Base-by-base conservation (phyloP, 64 coral and sea anemone species). In the Montipora cactus region DNA sequence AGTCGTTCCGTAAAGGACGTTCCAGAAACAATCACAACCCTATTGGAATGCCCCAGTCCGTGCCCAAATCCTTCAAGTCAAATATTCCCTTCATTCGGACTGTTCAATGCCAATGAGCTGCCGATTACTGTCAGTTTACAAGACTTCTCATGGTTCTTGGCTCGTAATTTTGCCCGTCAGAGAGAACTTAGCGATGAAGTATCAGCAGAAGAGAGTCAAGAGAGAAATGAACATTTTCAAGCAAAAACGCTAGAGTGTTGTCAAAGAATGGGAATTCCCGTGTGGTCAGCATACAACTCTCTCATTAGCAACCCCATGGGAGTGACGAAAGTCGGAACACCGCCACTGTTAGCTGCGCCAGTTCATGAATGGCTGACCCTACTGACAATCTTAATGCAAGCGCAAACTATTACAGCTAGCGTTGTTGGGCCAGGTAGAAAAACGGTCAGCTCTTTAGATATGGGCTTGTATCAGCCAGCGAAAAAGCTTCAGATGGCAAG, bases 401-500 rank as follows among this genome's bases (percentile, higher is more conserved):
- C 71, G 4, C 71, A 74, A 28, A 74, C 1, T 74, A 44, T 74
- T 10, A 3, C 18, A 74, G 71, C 25, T 7, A 5, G 9, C 52
- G 71, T 23, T 23, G 71, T 20, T 74, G 71, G 71, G 20, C 19
- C n/a, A 23, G 71, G 3, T 10, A n/a, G 81, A 84, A 84, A 44
- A 84, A 6, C n/a, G 3, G 48, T 45, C 57, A 6, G 12, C 52
- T 55, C 52, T 55, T 55, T 55, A 55, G 81, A 84, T 64, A 5
- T 84, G 4, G 81, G 57, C 5, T 19, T 84, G 7, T 10, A 84
- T 44, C 18, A 59, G 81, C 81, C 81, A 64, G 81, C 53, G 12
- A 84, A 84, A 25, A 84, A 84, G 57, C 55, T 84, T 4, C 81
- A 84, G 62, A 62, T 64, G 57, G 81, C 81, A 15, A 0, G 81